Evolutionary conservation across 1,140 invertebrate species (phyloP).

Genomic region (fruit fly (Drosophila melanogaster)): Release_6_plus_ISO1_MT NC_004354.4:11546501-11547000

Average conservation of each 20-base stretch:
- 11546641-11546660: neutral
- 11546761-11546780: too few relatives aligned
- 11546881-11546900: conserved; percentile 7
- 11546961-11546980: conserved; percentile 18
- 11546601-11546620: neutral
- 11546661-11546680: neutral
- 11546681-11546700: neutral
- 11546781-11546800: too few relatives aligned
- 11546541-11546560: conserved; percentile 4
- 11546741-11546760: too few relatives aligned
- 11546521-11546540: conserved; percentile 11
- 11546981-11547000: conserved; percentile 24
- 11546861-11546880: neutral
- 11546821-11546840: neutral
- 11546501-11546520: conserved; percentile 16
- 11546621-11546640: neutral
- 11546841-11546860: conserved; percentile 10
- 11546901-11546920: conserved; percentile 5
- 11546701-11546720: too few relatives aligned
- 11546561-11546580: neutral
- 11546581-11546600: conserved; percentile 1
- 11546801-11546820: neutral
- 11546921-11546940: too few relatives aligned
- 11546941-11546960: neutral
- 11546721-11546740: too few relatives aligned